phyloP scores from a whole-genome alignment of 2,888 invertebrate species.

The Apodemia zela region DNA sequence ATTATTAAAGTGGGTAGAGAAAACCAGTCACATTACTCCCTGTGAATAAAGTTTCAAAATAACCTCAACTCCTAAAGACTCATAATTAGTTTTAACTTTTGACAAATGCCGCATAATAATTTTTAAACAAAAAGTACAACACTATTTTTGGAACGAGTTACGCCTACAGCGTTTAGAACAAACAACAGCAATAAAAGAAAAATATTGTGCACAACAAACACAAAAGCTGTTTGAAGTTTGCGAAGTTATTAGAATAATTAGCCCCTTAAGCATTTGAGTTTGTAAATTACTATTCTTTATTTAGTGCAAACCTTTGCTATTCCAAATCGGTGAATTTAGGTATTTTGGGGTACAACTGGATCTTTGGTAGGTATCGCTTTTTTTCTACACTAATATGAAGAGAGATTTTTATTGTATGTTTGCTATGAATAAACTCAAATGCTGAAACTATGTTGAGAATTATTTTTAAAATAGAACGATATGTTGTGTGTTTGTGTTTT shows the following conservation, averaged over 20 bases:
- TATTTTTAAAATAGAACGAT: too few relatives aligned
- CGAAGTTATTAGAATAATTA: conserved; percentile 9
- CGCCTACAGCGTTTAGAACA: conserved; percentile 5
- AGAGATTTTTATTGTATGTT: too few relatives aligned
- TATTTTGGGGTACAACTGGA: too few relatives aligned
- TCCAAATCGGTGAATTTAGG: not conserved
- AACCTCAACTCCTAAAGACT: not conserved
- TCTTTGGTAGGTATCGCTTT: too few relatives aligned
- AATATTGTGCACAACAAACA: conserved; percentile 4
- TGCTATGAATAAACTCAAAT: too few relatives aligned
- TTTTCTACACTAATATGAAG: too few relatives aligned
- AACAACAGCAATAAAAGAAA: conserved; percentile 16
- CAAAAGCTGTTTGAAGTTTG: conserved; percentile 12
- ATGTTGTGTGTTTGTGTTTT: too few relatives aligned
- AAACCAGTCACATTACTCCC: too few relatives aligned
- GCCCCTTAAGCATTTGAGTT: conserved; percentile 8
- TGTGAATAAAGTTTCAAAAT: not conserved
- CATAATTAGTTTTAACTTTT: not conserved
- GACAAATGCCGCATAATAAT: not conserved
- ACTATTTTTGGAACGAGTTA: conserved; percentile 5
- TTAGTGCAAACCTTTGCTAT: not conserved
- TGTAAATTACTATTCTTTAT: conserved; percentile 1
- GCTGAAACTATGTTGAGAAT: too few relatives aligned
- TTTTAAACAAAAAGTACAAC: conserved; percentile 8
- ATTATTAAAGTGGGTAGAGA: too few relatives aligned